Evolutionary conservation across 2,888 invertebrate species (phyloP), one percentile per base, ranked within the genome.

Genomic region (Conus canariensis): DNA sequence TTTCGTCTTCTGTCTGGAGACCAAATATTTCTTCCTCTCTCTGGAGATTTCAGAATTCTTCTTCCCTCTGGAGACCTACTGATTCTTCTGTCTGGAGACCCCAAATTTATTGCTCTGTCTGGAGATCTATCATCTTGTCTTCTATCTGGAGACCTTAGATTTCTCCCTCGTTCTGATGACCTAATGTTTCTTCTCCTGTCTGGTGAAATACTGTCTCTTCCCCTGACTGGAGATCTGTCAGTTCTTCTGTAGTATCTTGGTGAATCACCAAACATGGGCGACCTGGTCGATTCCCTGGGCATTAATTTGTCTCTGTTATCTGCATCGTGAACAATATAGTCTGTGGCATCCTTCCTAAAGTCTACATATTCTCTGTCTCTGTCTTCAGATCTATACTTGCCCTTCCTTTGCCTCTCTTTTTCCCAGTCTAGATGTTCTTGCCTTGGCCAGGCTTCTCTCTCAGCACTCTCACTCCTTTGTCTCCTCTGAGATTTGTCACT

Each of bases 381-480:
- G 45, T 25, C 60, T 4, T 64, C 67, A 45, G 9, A 12, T 45
- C 64, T 86, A 16, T 45, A 14, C 16, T 9, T 86, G n/a, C 16
- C n/a, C 30, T 60, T 67, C 64, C 6, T 19, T 45, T 22, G 9
- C 25, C 14, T 19, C 9, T 86, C 85, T 30, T 45, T 30, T 19
- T 67, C 86, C 19, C 14, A 60, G 45, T 67, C 67, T 45, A 19
- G 19, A 45, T 45, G 64, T 45, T 45, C 45, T 67, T 67, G 58
- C 25, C 45, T 67, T 25, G 67, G 45, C 64, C 86, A 59, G 1
- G 1, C 16, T 77, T 80, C 82, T 19, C 67, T 88, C n/a, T 64
- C 86, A 60, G 25, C n/a, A 67, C 86, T 86, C 8, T 45, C 56
- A 45, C 87, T 88, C 85, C 83, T 80, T 30, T 30, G 22, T 80